phyloP scores from a whole-genome alignment of 2,113 vertebrate genomes.

The Rostratula benghalensis region DNA sequence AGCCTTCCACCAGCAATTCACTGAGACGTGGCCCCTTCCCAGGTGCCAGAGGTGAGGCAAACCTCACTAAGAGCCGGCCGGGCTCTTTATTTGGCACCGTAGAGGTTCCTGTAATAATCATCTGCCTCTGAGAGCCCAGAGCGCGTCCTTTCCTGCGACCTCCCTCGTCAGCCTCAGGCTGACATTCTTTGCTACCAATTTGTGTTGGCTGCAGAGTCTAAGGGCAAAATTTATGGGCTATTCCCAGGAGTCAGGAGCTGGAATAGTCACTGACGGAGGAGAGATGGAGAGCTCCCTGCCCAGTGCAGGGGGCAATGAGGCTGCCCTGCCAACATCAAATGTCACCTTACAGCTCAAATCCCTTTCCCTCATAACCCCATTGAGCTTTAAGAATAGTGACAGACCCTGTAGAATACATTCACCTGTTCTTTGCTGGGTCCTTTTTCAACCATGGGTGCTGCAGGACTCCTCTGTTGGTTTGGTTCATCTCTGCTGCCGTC shows the following conservation, averaged over 20 bases:
- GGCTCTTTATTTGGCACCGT: not conserved
- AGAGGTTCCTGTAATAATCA: not conserved
- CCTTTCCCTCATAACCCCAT: not conserved
- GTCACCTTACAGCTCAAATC: not conserved
- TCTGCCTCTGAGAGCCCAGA: fast-evolving
- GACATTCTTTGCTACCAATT: not conserved
- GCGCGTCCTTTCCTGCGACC: not conserved
- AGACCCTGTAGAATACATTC: not conserved
- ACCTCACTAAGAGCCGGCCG: not conserved
- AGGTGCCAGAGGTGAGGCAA: not conserved
- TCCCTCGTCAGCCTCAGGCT: not conserved
- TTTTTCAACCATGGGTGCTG: not conserved
- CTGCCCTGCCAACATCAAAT: not conserved
- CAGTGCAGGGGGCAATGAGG: fast-evolving
- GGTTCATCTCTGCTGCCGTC: not conserved
- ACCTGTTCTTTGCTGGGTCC: not conserved
- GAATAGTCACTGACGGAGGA: fast-evolving
- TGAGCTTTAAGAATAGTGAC: not conserved
- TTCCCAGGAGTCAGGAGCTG: not conserved
- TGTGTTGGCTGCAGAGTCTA: not conserved
- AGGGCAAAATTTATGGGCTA: not conserved
- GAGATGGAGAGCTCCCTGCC: not conserved
- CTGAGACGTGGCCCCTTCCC: not conserved
- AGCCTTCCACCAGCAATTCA: fast-evolving
- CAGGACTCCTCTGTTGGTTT: not conserved